Evolutionary conservation across 1,140 invertebrate species (phyloP), one percentile per base, ranked within the genome.

Genomic region (Hypsibius dujardini): DNA sequence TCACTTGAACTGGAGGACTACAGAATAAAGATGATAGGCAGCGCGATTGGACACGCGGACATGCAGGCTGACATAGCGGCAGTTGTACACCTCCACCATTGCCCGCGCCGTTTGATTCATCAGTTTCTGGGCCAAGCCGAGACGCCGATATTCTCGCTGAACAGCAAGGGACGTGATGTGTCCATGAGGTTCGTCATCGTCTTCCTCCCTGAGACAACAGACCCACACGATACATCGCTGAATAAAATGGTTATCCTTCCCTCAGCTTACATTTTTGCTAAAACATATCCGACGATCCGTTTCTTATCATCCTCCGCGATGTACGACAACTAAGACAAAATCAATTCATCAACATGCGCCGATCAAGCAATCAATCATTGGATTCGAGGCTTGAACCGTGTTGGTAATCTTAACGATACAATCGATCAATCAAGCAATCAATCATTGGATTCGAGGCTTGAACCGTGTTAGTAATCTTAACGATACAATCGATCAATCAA

Each of bases 251-350:
- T 60, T 28, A 28, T 28, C 28, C 28, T 28, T 28, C 40, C 1
- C 2, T 72, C 42, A 1, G 2, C 77, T 76, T 78, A 83, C 95
- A 99, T 98, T 83, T 99, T 99, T 15, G 96, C 96, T 46, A 99
- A 80, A 0, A 98, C 95, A 82, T 98, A 98, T 3, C 95, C 95
- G 67, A 98, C 93, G 80, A 98, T 94, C 76, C 86, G 84, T 45
- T 91, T 91, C 79, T 92, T 91, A 77, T 95, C 90, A 83, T 98
- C 94, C 81, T 98, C 95, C n/a, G 95, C 96, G 28, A 99, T 95
- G 80, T 97, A 99, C 76, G 93, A 96, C 1, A 99, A 81, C 78
- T 81, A 75, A 70, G 76, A 28, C 28, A 28, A 28, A 28, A 28
- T 28, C 28, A 28, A 28, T 28, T 28, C 28, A 28, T 28, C 28